A percentile compares a stretch with the other conserved stretches of the same genome.
Conservation (phyloP, 2,797 vertebrate species). For the Manis javanica region DNA sequence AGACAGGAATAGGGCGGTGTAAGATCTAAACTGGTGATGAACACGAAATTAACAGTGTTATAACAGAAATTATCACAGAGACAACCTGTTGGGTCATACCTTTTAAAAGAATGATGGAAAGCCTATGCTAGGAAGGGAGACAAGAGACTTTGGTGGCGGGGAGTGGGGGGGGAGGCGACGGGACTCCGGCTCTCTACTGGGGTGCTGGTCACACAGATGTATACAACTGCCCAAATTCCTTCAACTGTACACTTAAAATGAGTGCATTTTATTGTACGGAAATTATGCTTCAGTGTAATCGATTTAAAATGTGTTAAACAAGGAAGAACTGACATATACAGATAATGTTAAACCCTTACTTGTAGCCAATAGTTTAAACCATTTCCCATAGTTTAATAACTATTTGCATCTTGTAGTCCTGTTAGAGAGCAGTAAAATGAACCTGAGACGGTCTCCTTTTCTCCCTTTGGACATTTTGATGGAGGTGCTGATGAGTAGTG, state of each 20-base stretch:
- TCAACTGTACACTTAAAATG: neutral
- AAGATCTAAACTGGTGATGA: constrained; percentile 81
- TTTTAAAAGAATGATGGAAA: neutral
- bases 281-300: neutral
- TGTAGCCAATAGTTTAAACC: neutral
- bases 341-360: neutral
- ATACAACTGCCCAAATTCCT: neutral
- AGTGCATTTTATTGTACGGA: neutral
- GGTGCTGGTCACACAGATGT: neutral
- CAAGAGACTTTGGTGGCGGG: neutral
- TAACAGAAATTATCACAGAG: constrained; percentile 64
- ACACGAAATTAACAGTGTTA: constrained; percentile 75
- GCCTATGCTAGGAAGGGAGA: neutral
- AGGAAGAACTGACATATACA: neutral
- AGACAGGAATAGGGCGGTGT: constrained; percentile 86
- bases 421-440: constrained; percentile 19
- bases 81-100: neutral
- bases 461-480: constrained; percentile 52
- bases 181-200: neutral
- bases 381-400: neutral
- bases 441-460: neutral
- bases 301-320: neutral
- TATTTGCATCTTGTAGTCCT: neutral
- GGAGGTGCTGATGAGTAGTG: constrained; percentile 44
- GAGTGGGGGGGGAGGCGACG: too few species aligned